phyloP scores from a whole-genome alignment of 2,113 vertebrate species.

The Cygnus atratus region DNA sequence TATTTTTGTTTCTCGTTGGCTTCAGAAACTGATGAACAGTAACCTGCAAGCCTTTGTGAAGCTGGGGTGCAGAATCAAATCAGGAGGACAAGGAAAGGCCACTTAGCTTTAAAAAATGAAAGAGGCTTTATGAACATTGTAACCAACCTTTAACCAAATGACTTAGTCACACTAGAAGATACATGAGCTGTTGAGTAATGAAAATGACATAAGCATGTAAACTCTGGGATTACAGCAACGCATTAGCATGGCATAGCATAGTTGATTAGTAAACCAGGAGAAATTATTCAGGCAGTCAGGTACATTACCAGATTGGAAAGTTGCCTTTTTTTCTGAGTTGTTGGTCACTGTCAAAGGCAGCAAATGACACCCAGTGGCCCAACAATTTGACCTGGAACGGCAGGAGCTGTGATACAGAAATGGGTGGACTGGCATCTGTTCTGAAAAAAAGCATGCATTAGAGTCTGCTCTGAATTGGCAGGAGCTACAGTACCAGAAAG shows the following conservation, averaged over 20 bases:
- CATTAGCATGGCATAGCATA: not conserved
- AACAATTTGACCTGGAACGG: constrained; percentile 30
- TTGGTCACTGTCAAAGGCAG: constrained; percentile 39
- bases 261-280: constrained; percentile 33
- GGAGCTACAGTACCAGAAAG: not conserved
- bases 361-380: constrained; percentile 19
- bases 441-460: not conserved
- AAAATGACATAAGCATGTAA: not conserved
- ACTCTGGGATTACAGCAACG: not conserved
- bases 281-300: constrained; percentile 43
- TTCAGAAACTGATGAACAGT: not conserved
- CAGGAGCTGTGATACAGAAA: constrained; percentile 11
- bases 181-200: not conserved
- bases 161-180: not conserved
- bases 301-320: constrained; percentile 26
- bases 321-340: constrained; percentile 12
- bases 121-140: not conserved
- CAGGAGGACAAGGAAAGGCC: not conserved
- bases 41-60: not conserved
- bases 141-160: not conserved
- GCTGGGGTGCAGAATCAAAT: not conserved
- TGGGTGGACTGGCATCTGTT: constrained; percentile 17
- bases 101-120: not conserved
- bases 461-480: constrained; percentile 17
- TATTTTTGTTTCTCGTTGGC: constrained; percentile 30